Evolutionary conservation across 2,888 invertebrate species (phyloP), one percentile per base, ranked within the genome.

Genomic region (Aphrophora alni): DNA sequence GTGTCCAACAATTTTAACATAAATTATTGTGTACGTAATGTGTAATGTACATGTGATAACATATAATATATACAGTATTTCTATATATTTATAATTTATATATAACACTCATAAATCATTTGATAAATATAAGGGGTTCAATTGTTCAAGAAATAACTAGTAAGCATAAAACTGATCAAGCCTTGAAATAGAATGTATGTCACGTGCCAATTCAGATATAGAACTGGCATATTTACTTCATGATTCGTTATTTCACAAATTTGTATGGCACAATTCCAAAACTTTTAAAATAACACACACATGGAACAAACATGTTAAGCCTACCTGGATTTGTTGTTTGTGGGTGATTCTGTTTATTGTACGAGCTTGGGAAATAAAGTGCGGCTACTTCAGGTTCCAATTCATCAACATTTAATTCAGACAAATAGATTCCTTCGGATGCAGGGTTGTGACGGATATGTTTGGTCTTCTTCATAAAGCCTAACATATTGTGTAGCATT

Each of bases 381-480:
- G 96, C 93, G 84, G 96, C 94, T 83, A 96, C 93, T 88, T 98
- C 96, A n/a, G 97, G 98, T 88, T 98, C 97, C 89, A 98, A 92
- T 86, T 94, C 93, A 78, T 97, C 96, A 77, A 96, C 96, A 87
- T 96, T 96, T 82, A 97, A 90, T 87, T 98, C 98, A 79, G 97
- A 97, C 81, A 98, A 91, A 89, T 98, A 98, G 84, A 98, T 95
- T 80, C 96, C 97, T 85, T 95, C 95, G 17, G 92, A 90, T 86
- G 91, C 91, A 28, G 91, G 90, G 86, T 90, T 85, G 85, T 91
- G 91, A 83, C 91, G 89, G 85, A 91, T 89, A 85, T 91, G 91
- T 87, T 91, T 91, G 59, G 92, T 93, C 86, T 93, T 93, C 88
- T 94, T 93, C 95, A 98, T 98, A 89, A 98, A 98, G 84, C 95